These are phyloP conservation scores for Escarpia spicata DNA, from an alignment of 2,888 invertebrate species.

Conservation along the genomic window DNA sequence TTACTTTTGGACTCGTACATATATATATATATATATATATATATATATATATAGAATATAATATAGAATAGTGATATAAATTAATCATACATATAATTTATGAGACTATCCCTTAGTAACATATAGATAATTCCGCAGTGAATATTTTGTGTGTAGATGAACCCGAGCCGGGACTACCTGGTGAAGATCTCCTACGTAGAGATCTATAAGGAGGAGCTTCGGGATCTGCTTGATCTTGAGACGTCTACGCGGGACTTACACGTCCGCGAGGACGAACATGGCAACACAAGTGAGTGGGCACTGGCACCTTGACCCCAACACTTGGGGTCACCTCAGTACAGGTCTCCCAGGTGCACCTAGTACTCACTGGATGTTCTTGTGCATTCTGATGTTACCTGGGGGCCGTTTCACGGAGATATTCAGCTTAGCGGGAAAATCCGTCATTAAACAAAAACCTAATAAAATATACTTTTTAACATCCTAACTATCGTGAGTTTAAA, in stretches of 20 bases:
- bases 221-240: slow-evolving; percentile 61
- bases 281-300: slow-evolving; percentile 53
- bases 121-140: neutral
- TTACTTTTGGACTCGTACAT: too few species aligned
- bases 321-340: neutral
- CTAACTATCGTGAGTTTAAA: too few species aligned
- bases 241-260: slow-evolving; percentile 61
- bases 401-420: too few species aligned
- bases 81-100: too few species aligned
- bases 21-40: too few species aligned
- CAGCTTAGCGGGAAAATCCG: too few species aligned
- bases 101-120: too few species aligned
- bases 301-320: neutral
- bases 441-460: too few species aligned
- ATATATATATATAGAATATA: too few species aligned
- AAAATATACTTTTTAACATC: too few species aligned
- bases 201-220: slow-evolving; percentile 65
- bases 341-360: neutral
- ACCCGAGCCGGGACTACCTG: slow-evolving; percentile 38
- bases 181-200: slow-evolving; percentile 64
- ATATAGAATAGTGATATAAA: too few species aligned
- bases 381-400: neutral
- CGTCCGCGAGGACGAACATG: slow-evolving; percentile 64
- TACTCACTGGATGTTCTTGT: neutral
- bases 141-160: slow-evolving; percentile 31